Conservation (phyloP, 2,888 invertebrate genomes). For the Philereme transversata region DNA sequence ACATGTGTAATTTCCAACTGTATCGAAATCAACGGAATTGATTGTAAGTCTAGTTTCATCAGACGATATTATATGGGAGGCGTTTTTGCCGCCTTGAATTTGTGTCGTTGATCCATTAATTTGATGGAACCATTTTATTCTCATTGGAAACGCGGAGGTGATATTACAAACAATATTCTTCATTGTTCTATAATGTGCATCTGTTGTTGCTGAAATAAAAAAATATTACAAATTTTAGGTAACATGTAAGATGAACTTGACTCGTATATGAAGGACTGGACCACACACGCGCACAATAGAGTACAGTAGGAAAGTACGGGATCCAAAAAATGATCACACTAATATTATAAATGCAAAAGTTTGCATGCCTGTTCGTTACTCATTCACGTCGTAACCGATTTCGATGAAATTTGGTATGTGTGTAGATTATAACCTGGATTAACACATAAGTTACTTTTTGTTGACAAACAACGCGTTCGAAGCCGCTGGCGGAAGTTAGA, state of each 20-base stretch:
- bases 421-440: too few relatives aligned
- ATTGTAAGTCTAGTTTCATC: constrained; percentile 18
- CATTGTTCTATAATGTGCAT: constrained; percentile 6
- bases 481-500: too few relatives aligned
- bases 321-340: too few relatives aligned
- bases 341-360: too few relatives aligned
- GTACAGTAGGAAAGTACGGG: too few relatives aligned
- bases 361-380: too few relatives aligned
- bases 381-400: too few relatives aligned
- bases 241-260: not conserved
- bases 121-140: constrained; percentile 25
- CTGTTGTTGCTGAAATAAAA: constrained; percentile 16
- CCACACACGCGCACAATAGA: too few relatives aligned
- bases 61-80: constrained; percentile 15
- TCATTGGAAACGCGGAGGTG: constrained; percentile 4
- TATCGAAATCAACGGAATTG: constrained; percentile 15
- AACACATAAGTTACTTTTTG: too few relatives aligned
- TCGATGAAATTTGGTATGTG: too few relatives aligned
- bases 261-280: too few relatives aligned
- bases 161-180: constrained; percentile 7
- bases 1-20: constrained; percentile 31
- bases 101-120: constrained; percentile 1
- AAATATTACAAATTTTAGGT: not conserved
- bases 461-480: too few relatives aligned
- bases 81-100: constrained; percentile 11